Conservation (phyloP, 2,888 invertebrate species). For the Glaucopsyche alexis region DNA sequence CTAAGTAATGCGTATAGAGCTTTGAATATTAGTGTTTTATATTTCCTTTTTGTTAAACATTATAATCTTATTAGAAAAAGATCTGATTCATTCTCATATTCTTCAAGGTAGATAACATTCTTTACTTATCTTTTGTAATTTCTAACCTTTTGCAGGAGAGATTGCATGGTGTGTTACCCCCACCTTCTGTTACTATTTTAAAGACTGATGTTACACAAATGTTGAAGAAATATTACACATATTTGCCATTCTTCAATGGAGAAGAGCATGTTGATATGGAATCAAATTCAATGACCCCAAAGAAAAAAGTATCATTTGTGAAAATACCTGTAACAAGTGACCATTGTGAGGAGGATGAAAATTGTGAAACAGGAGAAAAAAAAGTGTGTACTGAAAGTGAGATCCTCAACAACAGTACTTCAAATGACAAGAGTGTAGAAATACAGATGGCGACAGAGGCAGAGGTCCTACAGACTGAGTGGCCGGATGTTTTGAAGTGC, state of each 20-base stretch:
- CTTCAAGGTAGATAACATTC: not conserved
- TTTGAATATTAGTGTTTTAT: too few species aligned
- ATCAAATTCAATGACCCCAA: conserved; percentile 60
- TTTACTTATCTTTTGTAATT: not conserved
- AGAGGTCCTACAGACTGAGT: conserved; percentile 66
- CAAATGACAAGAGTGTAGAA: conserved; percentile 56
- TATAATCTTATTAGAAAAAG: not conserved
- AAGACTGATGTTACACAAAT: conserved; percentile 84
- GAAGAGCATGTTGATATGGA: conserved; percentile 53
- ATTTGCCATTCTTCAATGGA: conserved; percentile 72
- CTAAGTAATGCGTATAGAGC: too few species aligned
- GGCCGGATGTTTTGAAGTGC: conserved; percentile 82
- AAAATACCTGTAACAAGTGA: conserved; percentile 53
- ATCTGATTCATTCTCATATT: not conserved
- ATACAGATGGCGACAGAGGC: conserved; percentile 57
- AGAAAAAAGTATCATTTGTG: conserved; percentile 65
- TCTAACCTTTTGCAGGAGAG: conserved; percentile 69
- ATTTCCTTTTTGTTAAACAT: too few species aligned
- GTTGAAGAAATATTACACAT: conserved; percentile 79
- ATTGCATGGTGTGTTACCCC: conserved; percentile 85
- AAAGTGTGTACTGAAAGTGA: not conserved
- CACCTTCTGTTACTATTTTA: conserved; percentile 85
- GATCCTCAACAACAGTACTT: conserved; percentile 48
- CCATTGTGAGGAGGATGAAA: not conserved
- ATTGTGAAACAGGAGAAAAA: not conserved